Percentiles rank a stretch among this genome's conserved stretches.
phyloP scores from a whole-genome alignment of 2,797 vertebrate genomes.

The Meda fulgida region DNA sequence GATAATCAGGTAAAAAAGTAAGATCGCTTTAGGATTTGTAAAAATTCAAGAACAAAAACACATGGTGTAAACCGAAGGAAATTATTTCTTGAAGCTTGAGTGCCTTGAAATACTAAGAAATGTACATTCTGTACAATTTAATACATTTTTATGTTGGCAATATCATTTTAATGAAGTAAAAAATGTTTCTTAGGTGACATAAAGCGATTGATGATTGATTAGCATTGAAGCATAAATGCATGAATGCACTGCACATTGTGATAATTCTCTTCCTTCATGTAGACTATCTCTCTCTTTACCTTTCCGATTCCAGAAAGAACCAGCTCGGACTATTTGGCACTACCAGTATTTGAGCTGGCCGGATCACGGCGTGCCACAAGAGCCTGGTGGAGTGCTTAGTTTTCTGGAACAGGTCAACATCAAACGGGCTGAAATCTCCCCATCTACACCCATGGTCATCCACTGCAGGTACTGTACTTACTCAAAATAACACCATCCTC shows the following conservation, averaged over 20 bases:
- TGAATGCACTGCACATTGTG: background rate
- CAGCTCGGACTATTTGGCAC: slow-evolving; percentile 83
- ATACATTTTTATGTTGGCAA: background rate
- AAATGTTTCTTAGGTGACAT: background rate
- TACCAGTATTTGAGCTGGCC: slow-evolving; percentile 98
- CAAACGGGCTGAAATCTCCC: slow-evolving; percentile 81
- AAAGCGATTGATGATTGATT: background rate
- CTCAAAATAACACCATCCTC: background rate
- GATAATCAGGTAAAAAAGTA: background rate
- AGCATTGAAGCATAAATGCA: background rate
- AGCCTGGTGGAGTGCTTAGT: slow-evolving; percentile 90
- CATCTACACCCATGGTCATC: slow-evolving; percentile 87
- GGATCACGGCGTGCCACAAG: slow-evolving; percentile 91
- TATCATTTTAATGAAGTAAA: background rate
- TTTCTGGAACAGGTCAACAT: slow-evolving; percentile 92
- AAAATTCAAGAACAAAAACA: background rate
- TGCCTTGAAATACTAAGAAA: background rate
- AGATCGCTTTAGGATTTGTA: background rate
- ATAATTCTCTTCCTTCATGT: background rate
- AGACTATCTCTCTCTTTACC: background rate
- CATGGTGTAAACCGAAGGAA: background rate
- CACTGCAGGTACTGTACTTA: slow-evolving; percentile 94
- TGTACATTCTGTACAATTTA: background rate
- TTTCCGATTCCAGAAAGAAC: slow-evolving; percentile 65
- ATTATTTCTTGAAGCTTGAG: background rate